These are phyloP conservation scores for Caenorhabditis sp. DNA, from an alignment of 2,888 invertebrate species.

Conservation along the genomic window DNA sequence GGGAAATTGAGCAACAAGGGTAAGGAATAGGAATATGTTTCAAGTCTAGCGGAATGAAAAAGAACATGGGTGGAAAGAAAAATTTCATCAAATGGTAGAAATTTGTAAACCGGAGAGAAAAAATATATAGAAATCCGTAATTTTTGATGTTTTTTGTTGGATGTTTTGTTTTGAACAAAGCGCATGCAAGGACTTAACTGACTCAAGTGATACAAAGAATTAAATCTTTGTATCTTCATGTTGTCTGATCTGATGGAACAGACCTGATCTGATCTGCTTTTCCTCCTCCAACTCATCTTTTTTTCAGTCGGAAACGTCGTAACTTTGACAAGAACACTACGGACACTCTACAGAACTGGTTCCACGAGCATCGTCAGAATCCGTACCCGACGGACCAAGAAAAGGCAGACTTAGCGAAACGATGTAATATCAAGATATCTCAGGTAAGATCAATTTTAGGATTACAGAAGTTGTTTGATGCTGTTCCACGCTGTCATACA, in stretches of 20 bases:
- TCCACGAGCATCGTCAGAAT: slow-evolving; percentile 61
- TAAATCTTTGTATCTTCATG: background rate
- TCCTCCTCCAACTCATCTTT: background rate
- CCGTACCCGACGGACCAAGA: slow-evolving; percentile 71
- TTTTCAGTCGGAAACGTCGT: slow-evolving; percentile 67
- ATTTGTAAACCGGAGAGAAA: too few relatives aligned
- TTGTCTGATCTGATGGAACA: background rate
- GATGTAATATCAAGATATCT: slow-evolving; percentile 71
- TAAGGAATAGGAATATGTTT: slow-evolving; percentile 2
- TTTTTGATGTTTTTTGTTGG: background rate
- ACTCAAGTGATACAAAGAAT: background rate
- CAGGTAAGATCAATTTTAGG: slow-evolving; percentile 62
- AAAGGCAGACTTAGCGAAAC: slow-evolving; percentile 66
- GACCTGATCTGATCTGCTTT: background rate
- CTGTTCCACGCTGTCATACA: slow-evolving; percentile 5
- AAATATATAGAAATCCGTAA: too few relatives aligned
- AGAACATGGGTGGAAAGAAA: too few relatives aligned
- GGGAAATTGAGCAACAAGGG: slow-evolving; percentile 66
- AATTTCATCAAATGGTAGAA: too few relatives aligned
- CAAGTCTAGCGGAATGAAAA: too few relatives aligned
- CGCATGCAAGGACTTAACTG: too few relatives aligned
- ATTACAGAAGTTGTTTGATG: slow-evolving; percentile 33
- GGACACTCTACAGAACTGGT: slow-evolving; percentile 69
- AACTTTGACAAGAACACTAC: slow-evolving; percentile 74
- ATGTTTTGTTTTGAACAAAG: too few relatives aligned